Conservation (phyloP, 2,113 vertebrate species). For the Chamaea fasciata region DNA sequence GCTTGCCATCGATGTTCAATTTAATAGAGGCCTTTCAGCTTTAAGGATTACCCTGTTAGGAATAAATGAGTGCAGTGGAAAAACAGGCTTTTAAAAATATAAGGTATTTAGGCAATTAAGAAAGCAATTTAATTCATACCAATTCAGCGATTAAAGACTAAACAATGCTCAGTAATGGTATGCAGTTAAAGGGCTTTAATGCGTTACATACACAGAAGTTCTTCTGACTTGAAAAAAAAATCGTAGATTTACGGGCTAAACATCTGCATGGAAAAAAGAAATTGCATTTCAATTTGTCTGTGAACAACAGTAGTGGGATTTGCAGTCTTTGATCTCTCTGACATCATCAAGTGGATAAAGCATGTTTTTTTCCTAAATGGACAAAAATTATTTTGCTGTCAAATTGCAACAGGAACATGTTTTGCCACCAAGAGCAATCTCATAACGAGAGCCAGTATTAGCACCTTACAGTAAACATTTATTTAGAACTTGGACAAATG, state of each 20-base stretch:
- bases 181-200: constrained; percentile 25
- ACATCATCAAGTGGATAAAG: neutral
- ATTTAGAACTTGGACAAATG: neutral
- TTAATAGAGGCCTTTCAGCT: constrained; percentile 60
- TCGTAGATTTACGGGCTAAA: neutral
- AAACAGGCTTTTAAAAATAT: constrained; percentile 62
- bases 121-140: constrained; percentile 59
- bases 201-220: neutral
- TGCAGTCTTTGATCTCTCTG: constrained; percentile 27
- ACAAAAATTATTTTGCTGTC: constrained; percentile 15
- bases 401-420: neutral
- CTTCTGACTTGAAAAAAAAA: neutral
- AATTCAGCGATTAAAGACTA: constrained; percentile 38
- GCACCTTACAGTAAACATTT: neutral
- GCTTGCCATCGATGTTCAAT: constrained; percentile 65
- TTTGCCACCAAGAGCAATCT: neutral
- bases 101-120: constrained; percentile 63
- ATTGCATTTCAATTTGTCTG: constrained; percentile 46
- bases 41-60: constrained; percentile 65
- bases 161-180: constrained; percentile 14
- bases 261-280: constrained; percentile 21
- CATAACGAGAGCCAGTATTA: neutral
- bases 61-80: constrained; percentile 59
- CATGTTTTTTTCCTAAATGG: neutral
- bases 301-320: constrained; percentile 38